Percentiles rank a stretch among this genome's conserved stretches.
These are phyloP conservation scores for Drosophila serrata DNA, from an alignment of 1,140 invertebrate genomes.

Conservation along the genomic window DNA sequence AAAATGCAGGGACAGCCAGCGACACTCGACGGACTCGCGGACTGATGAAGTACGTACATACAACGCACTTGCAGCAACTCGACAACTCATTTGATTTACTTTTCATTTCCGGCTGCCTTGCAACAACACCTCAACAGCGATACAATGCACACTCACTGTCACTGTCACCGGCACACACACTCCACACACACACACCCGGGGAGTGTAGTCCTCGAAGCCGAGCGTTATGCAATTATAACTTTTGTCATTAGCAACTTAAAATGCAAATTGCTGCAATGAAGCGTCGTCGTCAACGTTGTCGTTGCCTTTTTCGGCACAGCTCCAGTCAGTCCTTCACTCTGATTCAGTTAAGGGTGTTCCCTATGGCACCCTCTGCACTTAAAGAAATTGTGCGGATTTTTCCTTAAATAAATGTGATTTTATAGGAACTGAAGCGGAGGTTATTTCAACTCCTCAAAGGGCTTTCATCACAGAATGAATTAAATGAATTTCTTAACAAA, in stretches of 20 bases:
- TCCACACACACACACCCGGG: conserved; percentile 20
- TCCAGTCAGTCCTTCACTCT: conserved; percentile 34
- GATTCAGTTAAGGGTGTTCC: conserved; percentile 24
- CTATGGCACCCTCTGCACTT: conserved; percentile 3
- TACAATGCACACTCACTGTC: conserved; percentile 54
- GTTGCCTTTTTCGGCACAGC: conserved; percentile 47
- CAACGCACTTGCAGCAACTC: conserved; percentile 48
- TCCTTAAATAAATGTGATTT: background rate
- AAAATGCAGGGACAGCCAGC: conserved; percentile 29
- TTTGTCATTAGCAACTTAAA: conserved; percentile 84
- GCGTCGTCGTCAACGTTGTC: conserved; percentile 58
- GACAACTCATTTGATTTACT: conserved; percentile 84
- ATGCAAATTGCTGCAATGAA: conserved; percentile 84
- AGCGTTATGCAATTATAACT: conserved; percentile 84
- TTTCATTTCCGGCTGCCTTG: conserved; percentile 79
- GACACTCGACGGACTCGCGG: conserved; percentile 43
- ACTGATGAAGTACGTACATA: conserved; percentile 76
- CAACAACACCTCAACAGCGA: conserved; percentile 56
- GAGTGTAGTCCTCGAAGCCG: conserved; percentile 55
- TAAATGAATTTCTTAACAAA: background rate
- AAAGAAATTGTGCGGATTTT: background rate
- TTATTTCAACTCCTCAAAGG: background rate
- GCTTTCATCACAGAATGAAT: no score
- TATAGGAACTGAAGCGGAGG: no score
- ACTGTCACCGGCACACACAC: conserved; percentile 20